These are phyloP conservation scores for Cuculus canorus DNA, from an alignment of 2,797 vertebrate genomes.

Conservation along the genomic window DNA sequence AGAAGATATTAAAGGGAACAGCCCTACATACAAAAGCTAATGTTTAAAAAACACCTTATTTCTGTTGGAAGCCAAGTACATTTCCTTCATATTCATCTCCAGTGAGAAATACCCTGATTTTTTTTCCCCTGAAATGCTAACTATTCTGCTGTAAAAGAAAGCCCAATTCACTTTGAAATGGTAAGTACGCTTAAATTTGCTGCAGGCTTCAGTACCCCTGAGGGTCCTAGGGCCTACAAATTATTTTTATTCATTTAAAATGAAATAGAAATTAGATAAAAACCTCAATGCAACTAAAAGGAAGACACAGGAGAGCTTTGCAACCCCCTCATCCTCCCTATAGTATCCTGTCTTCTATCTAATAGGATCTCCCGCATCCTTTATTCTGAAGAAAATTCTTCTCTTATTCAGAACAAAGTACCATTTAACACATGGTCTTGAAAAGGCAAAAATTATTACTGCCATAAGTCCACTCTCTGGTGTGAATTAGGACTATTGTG, in stretches of 20 bases:
- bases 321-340: neutral
- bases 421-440: neutral
- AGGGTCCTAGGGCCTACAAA: slow-evolving; percentile 11
- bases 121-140: neutral
- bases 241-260: slow-evolving; percentile 55
- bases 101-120: neutral
- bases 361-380: neutral
- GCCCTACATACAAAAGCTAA: neutral
- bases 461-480: neutral
- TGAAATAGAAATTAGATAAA: neutral
- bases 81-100: neutral
- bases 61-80: slow-evolving; percentile 10
- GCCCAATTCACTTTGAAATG: slow-evolving; percentile 40
- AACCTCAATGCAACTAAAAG: neutral
- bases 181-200: slow-evolving; percentile 38
- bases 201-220: neutral
- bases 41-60: neutral
- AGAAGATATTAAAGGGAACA: neutral
- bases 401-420: neutral
- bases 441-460: neutral
- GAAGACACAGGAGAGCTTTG: neutral
- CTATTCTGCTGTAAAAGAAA: slow-evolving; percentile 11
- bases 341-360: neutral
- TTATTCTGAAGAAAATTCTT: neutral
- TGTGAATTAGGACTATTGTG: neutral